A percentile compares a stretch with the other conserved stretches of the same genome.
Conservation (phyloP, 2,888 invertebrate species). For the Dryomyza anilis region DNA sequence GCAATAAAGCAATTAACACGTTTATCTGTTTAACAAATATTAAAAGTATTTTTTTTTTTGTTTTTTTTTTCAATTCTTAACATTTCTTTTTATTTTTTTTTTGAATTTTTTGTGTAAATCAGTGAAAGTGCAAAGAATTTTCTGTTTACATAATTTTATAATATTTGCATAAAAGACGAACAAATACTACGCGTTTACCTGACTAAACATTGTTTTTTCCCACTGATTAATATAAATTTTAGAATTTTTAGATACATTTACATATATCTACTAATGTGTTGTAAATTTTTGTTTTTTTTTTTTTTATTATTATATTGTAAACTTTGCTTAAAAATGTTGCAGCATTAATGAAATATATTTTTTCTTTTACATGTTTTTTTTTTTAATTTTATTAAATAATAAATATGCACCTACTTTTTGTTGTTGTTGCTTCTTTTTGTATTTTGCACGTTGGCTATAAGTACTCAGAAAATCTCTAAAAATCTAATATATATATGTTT, state of each 20-base stretch:
- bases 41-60: not conserved
- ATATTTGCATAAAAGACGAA: conserved; percentile 19
- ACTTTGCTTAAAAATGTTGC: conserved; percentile 19
- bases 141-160: not conserved
- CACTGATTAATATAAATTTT: conserved; percentile 19
- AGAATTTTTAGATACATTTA: no score
- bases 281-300: not conserved
- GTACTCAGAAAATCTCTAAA: conserved; percentile 27
- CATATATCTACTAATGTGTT: conserved; percentile 11
- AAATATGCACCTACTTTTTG: conserved; percentile 21
- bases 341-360: conserved; percentile 22
- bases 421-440: conserved; percentile 7
- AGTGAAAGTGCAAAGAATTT: conserved; percentile 13
- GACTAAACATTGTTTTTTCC: conserved; percentile 21
- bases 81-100: conserved; percentile 1
- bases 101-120: conserved; percentile 23
- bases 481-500: conserved; percentile 15
- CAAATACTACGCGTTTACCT: conserved; percentile 22
- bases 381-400: conserved; percentile 16
- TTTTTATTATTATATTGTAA: conserved; percentile 17
- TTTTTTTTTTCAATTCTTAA: conserved; percentile 3
- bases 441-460: conserved; percentile 17
- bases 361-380: conserved; percentile 5
- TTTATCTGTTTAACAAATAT: not conserved
- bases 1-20: not conserved